phyloP scores from a whole-genome alignment of 2,888 invertebrate species.

The Archips crataeganus region DNA sequence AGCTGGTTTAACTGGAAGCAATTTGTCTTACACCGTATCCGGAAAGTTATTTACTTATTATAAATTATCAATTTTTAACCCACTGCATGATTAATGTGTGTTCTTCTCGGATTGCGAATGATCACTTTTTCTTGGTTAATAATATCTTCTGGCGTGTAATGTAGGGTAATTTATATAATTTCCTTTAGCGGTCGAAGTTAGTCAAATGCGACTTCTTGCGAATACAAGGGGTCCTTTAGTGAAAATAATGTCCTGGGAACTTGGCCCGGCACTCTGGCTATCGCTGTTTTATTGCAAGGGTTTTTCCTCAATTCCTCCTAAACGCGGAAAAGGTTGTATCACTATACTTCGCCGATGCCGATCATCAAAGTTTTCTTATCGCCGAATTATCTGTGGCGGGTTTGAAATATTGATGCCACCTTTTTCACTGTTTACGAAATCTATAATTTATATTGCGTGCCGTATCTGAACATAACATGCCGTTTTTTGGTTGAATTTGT shows the following conservation, averaged over 20 bases:
- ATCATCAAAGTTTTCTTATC: constrained; percentile 30
- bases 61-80: constrained; percentile 29
- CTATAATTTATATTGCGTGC: constrained; percentile 1
- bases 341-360: constrained; percentile 23
- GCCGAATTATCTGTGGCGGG: constrained; percentile 11
- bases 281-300: constrained; percentile 25
- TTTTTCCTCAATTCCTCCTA: constrained; percentile 30
- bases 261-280: constrained; percentile 26
- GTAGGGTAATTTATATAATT: not conserved
- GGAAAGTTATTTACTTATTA: constrained; percentile 27
- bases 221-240: constrained; percentile 25
- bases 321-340: constrained; percentile 33
- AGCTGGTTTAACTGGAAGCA: constrained; percentile 26
- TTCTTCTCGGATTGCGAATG: constrained; percentile 18
- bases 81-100: constrained; percentile 31
- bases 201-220: constrained; percentile 21
- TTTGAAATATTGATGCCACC: constrained; percentile 12
- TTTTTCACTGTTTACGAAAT: constrained; percentile 7
- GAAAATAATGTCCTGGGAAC: constrained; percentile 24
- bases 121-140: not conserved
- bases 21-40: constrained; percentile 41
- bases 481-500: not conserved
- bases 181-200: constrained; percentile 4
- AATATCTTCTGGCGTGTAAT: not conserved
- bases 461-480: not conserved